phyloP scores from a whole-genome alignment of 2,888 invertebrate genomes.

The Eubasilissa splendida region DNA sequence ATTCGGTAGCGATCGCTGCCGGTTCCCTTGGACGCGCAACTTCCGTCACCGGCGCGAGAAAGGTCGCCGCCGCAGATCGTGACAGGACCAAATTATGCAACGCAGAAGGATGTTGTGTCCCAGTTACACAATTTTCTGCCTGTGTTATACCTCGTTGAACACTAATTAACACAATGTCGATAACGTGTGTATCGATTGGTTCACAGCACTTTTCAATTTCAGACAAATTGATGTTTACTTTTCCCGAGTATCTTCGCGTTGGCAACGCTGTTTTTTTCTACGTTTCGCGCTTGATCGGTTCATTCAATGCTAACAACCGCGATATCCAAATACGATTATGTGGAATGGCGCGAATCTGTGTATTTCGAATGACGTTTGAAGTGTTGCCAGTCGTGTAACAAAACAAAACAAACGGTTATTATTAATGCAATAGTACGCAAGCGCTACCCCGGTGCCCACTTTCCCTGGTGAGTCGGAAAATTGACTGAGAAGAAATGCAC shows the following conservation, averaged over 20 bases:
- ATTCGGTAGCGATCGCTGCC: neutral
- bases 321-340: neutral
- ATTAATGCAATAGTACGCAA: neutral
- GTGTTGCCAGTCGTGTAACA: neutral
- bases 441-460: neutral
- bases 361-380: neutral
- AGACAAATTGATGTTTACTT: neutral
- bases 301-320: neutral
- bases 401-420: neutral
- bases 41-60: neutral
- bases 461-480: constrained; percentile 30
- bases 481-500: constrained; percentile 38
- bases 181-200: neutral
- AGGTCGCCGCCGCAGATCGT: too few species aligned
- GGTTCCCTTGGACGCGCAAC: neutral
- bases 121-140: neutral
- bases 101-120: neutral
- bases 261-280: neutral
- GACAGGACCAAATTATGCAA: neutral
- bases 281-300: neutral
- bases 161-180: neutral
- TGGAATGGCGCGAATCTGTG: neutral
- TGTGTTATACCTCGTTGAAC: neutral
- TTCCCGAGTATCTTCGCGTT: neutral
- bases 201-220: neutral